These are phyloP conservation scores for Chelonus formosanus DNA, from an alignment of 2,888 invertebrate genomes.

Conservation along the genomic window DNA sequence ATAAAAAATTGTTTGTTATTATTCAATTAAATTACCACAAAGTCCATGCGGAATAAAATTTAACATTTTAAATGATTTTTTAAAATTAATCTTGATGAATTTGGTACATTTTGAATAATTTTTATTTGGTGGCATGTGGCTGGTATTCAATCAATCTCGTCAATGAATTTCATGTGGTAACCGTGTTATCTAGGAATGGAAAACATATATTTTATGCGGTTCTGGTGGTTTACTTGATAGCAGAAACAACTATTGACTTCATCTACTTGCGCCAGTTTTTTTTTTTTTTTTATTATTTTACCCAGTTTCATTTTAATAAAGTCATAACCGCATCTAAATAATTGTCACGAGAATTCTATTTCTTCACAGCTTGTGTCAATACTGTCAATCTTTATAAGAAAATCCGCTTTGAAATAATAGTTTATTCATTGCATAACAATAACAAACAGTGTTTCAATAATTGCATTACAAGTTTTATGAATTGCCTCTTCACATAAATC, in stretches of 20 bases:
- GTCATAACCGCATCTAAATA: neutral
- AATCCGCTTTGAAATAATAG: neutral
- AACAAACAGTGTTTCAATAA: no score
- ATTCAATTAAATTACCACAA: neutral
- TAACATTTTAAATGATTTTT: no score
- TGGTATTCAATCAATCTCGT: conserved; percentile 15
- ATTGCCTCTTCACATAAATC: no score
- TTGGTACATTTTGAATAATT: conserved; percentile 1
- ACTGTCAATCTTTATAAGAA: neutral
- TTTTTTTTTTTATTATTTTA: conserved; percentile 5
- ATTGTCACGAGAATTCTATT: neutral
- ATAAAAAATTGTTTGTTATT: neutral
- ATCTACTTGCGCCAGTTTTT: neutral
- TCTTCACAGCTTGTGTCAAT: neutral
- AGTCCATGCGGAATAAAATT: no score
- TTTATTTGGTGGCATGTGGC: neutral
- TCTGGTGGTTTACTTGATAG: conserved; percentile 15
- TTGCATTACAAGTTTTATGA: no score
- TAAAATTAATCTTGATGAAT: no score
- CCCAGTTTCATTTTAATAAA: conserved; percentile 11
- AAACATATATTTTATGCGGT: conserved; percentile 13
- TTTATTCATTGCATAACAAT: no score
- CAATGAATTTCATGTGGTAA: neutral
- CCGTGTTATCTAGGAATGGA: conserved; percentile 1
- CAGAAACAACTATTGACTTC: conserved; percentile 22